Evolutionary conservation across 2,888 invertebrate species (phyloP).

Genomic region (Mythimna loreyi): DNA sequence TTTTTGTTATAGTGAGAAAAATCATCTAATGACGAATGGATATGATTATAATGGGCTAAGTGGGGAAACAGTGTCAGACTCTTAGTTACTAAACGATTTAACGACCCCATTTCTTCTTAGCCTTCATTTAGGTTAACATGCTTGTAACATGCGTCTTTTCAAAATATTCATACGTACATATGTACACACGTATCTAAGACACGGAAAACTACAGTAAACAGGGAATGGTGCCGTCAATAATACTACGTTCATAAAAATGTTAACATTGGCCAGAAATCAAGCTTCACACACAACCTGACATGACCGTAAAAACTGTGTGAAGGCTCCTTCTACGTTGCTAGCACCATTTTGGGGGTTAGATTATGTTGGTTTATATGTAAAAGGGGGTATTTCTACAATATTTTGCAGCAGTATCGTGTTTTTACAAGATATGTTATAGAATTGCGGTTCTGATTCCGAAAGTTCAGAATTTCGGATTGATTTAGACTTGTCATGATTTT

Average conservation of each 20-base stretch:
- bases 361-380: not conserved
- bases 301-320: slow-evolving; percentile 38
- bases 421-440: too few species aligned
- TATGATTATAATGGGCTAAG: too few species aligned
- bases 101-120: too few species aligned
- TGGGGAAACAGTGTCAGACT: too few species aligned
- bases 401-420: not conserved
- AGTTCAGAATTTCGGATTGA: too few species aligned
- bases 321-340: slow-evolving; percentile 8
- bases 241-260: slow-evolving; percentile 39
- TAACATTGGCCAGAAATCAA: slow-evolving; percentile 40
- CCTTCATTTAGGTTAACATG: too few species aligned
- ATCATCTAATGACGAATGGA: too few species aligned
- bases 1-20: too few species aligned
- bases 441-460: too few species aligned
- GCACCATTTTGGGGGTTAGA: not conserved
- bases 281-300: slow-evolving; percentile 15
- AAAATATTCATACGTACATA: not conserved
- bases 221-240: slow-evolving; percentile 1
- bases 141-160: not conserved
- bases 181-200: not conserved
- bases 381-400: slow-evolving; percentile 5
- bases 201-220: slow-evolving; percentile 3
- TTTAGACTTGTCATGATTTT: too few species aligned
- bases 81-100: too few species aligned